Percentiles rank a stretch among this genome's conserved stretches.
These are phyloP conservation scores for Nomada lathburiana DNA, from an alignment of 2,888 invertebrate species.

Conservation along the genomic window DNA sequence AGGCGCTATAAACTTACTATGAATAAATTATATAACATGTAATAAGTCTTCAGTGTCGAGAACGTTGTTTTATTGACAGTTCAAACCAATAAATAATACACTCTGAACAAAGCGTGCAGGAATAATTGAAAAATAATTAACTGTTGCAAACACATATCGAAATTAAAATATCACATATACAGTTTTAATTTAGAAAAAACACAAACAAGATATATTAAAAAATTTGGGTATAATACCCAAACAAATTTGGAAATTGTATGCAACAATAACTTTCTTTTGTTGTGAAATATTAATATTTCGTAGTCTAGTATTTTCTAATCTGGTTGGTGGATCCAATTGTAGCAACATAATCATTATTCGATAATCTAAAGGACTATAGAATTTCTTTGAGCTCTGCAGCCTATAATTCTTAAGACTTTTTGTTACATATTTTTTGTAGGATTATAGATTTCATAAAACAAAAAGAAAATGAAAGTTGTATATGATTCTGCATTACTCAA, in stretches of 20 bases:
- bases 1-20: constrained; percentile 38
- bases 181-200: neutral
- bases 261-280: neutral
- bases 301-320: too few species aligned
- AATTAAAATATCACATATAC: neutral
- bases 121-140: neutral
- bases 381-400: too few species aligned
- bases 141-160: too few species aligned
- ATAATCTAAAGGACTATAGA: too few species aligned
- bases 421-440: neutral
- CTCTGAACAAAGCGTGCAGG: neutral
- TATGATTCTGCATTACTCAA: too few species aligned
- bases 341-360: too few species aligned
- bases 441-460: neutral
- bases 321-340: too few species aligned
- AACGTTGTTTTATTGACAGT: constrained; percentile 8
- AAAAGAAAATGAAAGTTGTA: neutral
- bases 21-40: constrained; percentile 25
- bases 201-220: too few species aligned
- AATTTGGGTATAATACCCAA: too few species aligned
- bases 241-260: neutral
- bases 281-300: neutral
- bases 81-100: neutral
- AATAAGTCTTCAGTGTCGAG: neutral
- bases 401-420: neutral